These are phyloP conservation scores for Phaonia tiefii DNA, from an alignment of 2,888 invertebrate genomes.

Conservation along the genomic window DNA sequence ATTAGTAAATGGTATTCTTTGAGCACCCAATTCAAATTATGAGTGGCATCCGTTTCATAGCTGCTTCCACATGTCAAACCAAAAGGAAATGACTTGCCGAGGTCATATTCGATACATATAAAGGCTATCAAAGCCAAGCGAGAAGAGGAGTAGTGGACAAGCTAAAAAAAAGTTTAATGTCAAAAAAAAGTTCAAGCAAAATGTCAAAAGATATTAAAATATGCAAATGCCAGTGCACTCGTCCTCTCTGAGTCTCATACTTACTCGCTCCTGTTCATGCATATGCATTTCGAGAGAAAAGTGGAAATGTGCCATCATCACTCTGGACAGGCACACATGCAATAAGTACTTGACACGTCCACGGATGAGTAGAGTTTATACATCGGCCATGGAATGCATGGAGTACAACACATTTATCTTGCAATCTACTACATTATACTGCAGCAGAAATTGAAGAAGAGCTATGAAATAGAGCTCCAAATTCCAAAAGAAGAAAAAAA, in stretches of 20 bases:
- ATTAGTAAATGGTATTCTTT: not conserved
- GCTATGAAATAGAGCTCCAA: too few relatives aligned
- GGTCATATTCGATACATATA: too few relatives aligned
- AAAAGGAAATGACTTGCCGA: constrained; percentile 41
- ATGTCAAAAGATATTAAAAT: constrained; percentile 66
- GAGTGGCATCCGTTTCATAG: not conserved
- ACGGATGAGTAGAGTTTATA: not conserved
- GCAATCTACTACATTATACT: constrained; percentile 50
- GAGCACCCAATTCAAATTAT: constrained; percentile 18
- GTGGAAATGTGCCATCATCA: too few relatives aligned
- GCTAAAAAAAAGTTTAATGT: constrained; percentile 45
- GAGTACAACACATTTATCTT: constrained; percentile 36
- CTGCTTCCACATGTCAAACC: not conserved
- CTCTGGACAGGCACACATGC: too few relatives aligned
- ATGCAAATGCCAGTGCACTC: constrained; percentile 33
- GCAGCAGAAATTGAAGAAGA: too few relatives aligned
- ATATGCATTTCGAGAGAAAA: not conserved
- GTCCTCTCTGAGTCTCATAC: too few relatives aligned
- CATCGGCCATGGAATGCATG: not conserved
- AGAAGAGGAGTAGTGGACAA: not conserved
- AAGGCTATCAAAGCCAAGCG: not conserved
- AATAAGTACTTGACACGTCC: not conserved
- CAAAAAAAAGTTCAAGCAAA: constrained; percentile 53
- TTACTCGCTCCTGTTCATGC: too few relatives aligned
- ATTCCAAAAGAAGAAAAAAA: too few relatives aligned